Base-by-base conservation (phyloP, 2,797 vertebrate species). In the Lithobates sylvaticus region DNA sequence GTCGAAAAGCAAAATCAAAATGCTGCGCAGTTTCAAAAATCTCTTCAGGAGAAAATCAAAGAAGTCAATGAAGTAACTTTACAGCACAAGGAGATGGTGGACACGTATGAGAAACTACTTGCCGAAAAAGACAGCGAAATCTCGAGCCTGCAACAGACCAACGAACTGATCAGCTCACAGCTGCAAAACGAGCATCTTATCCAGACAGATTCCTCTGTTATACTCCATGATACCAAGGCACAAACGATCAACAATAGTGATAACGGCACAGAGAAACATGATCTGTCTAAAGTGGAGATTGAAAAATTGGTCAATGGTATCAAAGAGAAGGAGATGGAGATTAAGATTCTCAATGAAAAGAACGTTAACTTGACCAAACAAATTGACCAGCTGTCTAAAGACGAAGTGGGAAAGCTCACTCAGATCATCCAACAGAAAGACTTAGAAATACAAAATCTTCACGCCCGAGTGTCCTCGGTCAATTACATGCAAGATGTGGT, bases 301-400 rank as follows among this genome's bases (percentile, higher is more conserved):
- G 96, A 98, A 79, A 95, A 92, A 83, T 90, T 99, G 82, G 96
- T 99, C 34, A 96, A 92, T 89, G 98, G 98, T 83, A 97, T 99
- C 88, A 97, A 97, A 90, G 98, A 99, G 91, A 97, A 97, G n/a
- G 98, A 99, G 87, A 95, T 94, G 0, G 97, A 99, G 91, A 99
- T 99, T 88, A 95, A 95, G 86, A 95, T 97, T 88, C 93, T 99
- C 50, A 98, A 97, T 71, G 98, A 99, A 91, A 99, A 96, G 92
- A 99, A 99, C 89, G 86, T 98, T 29, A 96, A 94, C 1, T 87
- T 99, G 74, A 94, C 96, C 84, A 96, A 93, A 83, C 97, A 97
- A 91, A 94, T 99, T 77, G 98, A 99, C 89, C 97, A 98, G 89
- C 92, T 99, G 84, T 97, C 96, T 73, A 98, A 94, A 8, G 96